phyloP scores from a whole-genome alignment of 2,113 vertebrate genomes.

The Trichechus manatus region DNA sequence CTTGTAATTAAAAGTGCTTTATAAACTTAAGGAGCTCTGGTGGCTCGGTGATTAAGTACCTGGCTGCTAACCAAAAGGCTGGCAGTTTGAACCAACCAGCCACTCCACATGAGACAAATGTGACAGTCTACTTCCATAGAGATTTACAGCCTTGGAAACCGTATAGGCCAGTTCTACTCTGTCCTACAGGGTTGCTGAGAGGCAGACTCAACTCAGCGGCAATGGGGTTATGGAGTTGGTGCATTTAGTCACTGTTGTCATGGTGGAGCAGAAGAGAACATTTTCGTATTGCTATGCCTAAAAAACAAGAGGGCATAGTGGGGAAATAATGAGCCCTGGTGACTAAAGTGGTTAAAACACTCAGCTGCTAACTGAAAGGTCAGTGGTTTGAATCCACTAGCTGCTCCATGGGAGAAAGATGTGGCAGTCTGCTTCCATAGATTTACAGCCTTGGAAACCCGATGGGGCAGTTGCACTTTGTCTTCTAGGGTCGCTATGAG shows the following conservation, averaged over 20 bases:
- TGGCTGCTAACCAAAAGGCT: not conserved
- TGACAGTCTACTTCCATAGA: not conserved
- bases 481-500: no score
- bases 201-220: not conserved
- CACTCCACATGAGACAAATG: not conserved
- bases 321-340: not conserved
- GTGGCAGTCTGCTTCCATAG: no score
- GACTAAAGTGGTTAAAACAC: no score
- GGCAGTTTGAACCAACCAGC: not conserved
- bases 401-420: no score
- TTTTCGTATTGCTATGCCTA: no score
- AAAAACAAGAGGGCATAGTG: not conserved
- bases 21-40: not conserved
- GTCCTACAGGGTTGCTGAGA: not conserved
- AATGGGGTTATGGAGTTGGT: not conserved
- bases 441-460: no score
- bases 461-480: no score
- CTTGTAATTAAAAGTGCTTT: not conserved
- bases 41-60: not conserved
- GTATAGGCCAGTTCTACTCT: not conserved
- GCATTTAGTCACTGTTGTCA: not conserved
- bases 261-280: not conserved
- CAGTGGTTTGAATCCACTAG: no score
- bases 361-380: no score
- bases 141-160: not conserved